Conservation (phyloP, 2,888 invertebrate genomes). For the Eurois occulta region DNA sequence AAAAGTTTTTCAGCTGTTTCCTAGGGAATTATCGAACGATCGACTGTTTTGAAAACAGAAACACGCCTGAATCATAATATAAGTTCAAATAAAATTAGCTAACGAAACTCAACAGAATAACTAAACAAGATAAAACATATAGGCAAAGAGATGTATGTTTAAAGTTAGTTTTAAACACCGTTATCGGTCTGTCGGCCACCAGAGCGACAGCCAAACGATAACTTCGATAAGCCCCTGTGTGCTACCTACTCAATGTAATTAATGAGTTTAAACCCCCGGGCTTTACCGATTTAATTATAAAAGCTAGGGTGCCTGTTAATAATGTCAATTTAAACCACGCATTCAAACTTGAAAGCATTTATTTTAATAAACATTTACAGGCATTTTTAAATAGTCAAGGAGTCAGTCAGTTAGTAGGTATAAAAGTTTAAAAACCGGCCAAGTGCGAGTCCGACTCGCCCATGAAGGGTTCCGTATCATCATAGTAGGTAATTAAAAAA, state of each 20-base stretch:
- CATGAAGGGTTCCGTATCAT: no score
- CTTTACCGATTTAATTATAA: conserved; percentile 19
- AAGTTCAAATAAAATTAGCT: not conserved
- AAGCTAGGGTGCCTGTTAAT: conserved; percentile 8
- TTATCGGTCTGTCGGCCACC: conserved; percentile 28
- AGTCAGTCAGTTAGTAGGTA: not conserved
- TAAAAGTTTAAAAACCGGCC: no score
- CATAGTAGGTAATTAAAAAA: no score
- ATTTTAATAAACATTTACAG: not conserved
- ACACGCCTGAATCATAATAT: not conserved
- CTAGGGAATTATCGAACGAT: not conserved
- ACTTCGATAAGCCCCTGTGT: conserved; percentile 30
- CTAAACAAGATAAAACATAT: not conserved
- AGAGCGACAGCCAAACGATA: conserved; percentile 23
- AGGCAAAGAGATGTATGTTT: not conserved
- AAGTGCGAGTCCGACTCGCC: no score
- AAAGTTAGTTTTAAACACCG: conserved; percentile 7
- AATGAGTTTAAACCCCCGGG: conserved; percentile 7
- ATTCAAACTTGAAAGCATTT: not conserved
- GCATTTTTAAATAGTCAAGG: not conserved
- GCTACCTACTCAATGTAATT: conserved; percentile 24
- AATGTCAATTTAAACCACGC: not conserved
- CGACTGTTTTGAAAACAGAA: not conserved
- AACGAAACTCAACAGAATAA: not conserved
- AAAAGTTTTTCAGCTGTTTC: not conserved